Percentiles rank a stretch among this genome's conserved stretches.
These are phyloP conservation scores for Lasioglossum pauxillum DNA, from an alignment of 2,888 invertebrate genomes.

Conservation along the genomic window DNA sequence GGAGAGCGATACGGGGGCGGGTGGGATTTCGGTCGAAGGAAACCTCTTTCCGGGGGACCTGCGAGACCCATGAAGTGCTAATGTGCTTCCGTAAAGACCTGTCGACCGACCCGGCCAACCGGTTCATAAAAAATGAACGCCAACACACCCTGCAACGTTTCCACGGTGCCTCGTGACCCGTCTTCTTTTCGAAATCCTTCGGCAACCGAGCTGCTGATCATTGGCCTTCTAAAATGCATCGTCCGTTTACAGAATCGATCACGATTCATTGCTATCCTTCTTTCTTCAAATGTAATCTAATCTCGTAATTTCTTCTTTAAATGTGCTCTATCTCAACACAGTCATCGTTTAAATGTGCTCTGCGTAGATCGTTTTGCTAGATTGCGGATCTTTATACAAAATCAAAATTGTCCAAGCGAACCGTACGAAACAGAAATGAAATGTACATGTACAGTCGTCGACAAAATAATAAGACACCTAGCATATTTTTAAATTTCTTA, in stretches of 20 bases:
- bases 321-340: no score
- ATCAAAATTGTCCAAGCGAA: no score
- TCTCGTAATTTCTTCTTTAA: no score
- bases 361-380: no score
- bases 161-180: neutral
- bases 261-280: neutral
- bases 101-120: constrained; percentile 20
- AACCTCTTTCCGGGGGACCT: constrained; percentile 43
- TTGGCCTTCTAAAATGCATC: neutral
- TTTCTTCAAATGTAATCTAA: neutral
- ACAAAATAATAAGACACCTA: no score
- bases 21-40: constrained; percentile 62
- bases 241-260: neutral
- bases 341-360: no score
- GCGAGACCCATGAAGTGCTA: constrained; percentile 49
- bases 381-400: no score
- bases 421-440: no score
- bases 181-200: neutral
- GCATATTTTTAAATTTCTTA: no score
- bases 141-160: constrained; percentile 6
- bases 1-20: constrained; percentile 75
- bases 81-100: constrained; percentile 56
- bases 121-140: constrained; percentile 51
- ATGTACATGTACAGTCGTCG: no score
- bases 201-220: neutral